These are phyloP conservation scores for Protodeltote pygarga DNA, from an alignment of 2,888 invertebrate species.

Conservation along the genomic window DNA sequence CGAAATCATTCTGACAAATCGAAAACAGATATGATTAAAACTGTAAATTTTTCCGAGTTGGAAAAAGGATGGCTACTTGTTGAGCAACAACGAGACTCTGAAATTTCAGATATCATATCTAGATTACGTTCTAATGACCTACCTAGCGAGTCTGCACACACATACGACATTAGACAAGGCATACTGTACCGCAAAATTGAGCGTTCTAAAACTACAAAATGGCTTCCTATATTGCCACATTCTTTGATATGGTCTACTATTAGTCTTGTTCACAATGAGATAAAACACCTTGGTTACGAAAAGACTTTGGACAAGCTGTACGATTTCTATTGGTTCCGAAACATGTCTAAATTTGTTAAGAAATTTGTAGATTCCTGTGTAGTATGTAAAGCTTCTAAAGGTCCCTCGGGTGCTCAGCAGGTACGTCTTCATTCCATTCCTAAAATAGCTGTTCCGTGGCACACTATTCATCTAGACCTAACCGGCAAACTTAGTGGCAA, in stretches of 20 bases:
- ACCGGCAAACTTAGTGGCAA: conserved; percentile 34
- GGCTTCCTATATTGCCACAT: conserved; percentile 43
- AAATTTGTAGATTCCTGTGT: conserved; percentile 1
- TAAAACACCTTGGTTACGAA: neutral
- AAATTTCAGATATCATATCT: conserved; percentile 30
- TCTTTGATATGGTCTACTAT: conserved; percentile 40
- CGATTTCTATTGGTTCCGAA: conserved; percentile 2
- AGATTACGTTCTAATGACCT: conserved; percentile 11
- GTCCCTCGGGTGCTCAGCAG: neutral
- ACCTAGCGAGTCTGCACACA: conserved; percentile 5
- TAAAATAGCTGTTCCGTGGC: conserved; percentile 34
- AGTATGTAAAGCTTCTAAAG: conserved; percentile 6
- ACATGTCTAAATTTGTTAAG: neutral
- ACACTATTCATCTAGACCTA: conserved; percentile 50
- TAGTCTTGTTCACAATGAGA: neutral
- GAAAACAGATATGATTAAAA: too few species aligned
- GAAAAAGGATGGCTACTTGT: conserved; percentile 38
- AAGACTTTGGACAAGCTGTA: conserved; percentile 2
- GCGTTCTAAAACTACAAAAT: conserved; percentile 22
- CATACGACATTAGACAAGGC: conserved; percentile 44
- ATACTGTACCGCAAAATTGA: conserved; percentile 41
- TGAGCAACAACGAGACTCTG: conserved; percentile 46
- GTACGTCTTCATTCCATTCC: conserved; percentile 39
- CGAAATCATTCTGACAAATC: neutral
- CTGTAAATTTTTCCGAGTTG: conserved; percentile 23